Evolutionary conservation across 23 tunicate genomes (phyloP).

Genomic region (Trididemnum clinides): DNA sequence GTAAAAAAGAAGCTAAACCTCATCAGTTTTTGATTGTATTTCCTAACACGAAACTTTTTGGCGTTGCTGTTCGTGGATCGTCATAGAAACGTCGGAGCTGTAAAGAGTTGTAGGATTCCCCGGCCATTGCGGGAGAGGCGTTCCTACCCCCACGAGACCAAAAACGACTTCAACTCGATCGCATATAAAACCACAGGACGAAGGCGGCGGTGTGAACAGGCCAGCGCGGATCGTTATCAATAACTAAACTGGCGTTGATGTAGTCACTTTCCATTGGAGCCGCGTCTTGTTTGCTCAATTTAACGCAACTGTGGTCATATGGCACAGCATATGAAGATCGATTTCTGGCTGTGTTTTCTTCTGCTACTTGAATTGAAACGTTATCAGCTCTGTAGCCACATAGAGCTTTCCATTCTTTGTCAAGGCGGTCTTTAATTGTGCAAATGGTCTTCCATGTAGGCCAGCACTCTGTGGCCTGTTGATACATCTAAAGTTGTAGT

Average conservation of each 20-base stretch:
- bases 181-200: too few species aligned
- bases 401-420: slow-evolving; percentile 74
- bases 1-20: too few species aligned
- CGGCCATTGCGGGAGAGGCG: too few species aligned
- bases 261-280: slow-evolving; percentile 56
- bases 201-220: slow-evolving; percentile 82
- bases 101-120: too few species aligned
- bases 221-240: slow-evolving; percentile 81
- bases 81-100: too few species aligned
- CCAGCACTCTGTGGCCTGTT: slow-evolving; percentile 73
- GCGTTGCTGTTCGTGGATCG: too few species aligned
- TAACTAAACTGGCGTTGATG: slow-evolving; percentile 80
- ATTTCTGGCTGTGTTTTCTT: slow-evolving; percentile 44
- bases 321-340: slow-evolving; percentile 50
- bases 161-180: too few species aligned
- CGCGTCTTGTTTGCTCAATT: slow-evolving; percentile 6
- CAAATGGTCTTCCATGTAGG: slow-evolving; percentile 89
- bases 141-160: too few species aligned
- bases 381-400: slow-evolving; percentile 67
- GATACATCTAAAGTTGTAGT: slow-evolving; percentile 68
- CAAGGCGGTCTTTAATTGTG: slow-evolving; percentile 58
- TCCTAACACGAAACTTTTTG: too few species aligned
- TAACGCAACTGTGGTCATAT: slow-evolving; percentile 79
- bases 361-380: slow-evolving; percentile 40
- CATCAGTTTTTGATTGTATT: too few species aligned